These are phyloP conservation scores for Drosophila mayaguana DNA, from an alignment of 2,888 invertebrate genomes.

Conservation along the genomic window DNA sequence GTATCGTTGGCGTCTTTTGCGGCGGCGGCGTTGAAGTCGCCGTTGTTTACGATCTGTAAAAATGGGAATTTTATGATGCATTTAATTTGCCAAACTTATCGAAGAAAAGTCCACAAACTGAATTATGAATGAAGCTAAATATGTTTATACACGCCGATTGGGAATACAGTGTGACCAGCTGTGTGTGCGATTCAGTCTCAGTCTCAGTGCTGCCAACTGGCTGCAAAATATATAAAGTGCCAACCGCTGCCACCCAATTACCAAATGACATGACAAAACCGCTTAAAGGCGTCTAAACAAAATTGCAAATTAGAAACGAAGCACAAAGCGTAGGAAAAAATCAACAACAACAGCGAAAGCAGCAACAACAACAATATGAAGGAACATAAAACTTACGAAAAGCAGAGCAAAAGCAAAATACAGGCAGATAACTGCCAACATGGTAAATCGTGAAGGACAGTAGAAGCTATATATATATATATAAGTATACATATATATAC, in stretches of 20 bases:
- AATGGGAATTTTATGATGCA: slow-evolving; percentile 66
- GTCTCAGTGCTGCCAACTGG: slow-evolving; percentile 58
- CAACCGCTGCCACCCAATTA: slow-evolving; percentile 85
- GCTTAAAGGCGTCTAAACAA: slow-evolving; percentile 78
- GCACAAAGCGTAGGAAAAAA: slow-evolving; percentile 46
- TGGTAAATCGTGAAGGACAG: slow-evolving; percentile 19
- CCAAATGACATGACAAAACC: slow-evolving; percentile 84
- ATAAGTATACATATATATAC: slow-evolving; percentile 5
- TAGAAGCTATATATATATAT: slow-evolving; percentile 21
- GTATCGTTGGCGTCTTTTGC: slow-evolving; percentile 22
- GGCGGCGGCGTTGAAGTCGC: slow-evolving; percentile 80
- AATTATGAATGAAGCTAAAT: slow-evolving; percentile 38
- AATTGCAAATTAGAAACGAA: slow-evolving; percentile 83
- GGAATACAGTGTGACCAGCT: slow-evolving; percentile 6
- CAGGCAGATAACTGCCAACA: slow-evolving; percentile 64
- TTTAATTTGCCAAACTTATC: slow-evolving; percentile 64
- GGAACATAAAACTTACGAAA: slow-evolving; percentile 62
- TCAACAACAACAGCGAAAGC: neutral
- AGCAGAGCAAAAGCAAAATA: slow-evolving; percentile 36
- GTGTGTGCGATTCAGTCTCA: neutral
- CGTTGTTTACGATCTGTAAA: slow-evolving; percentile 82
- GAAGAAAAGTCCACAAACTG: slow-evolving; percentile 22
- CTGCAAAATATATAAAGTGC: slow-evolving; percentile 80
- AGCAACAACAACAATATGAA: slow-evolving; percentile 53
- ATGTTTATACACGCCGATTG: neutral